Conservation (phyloP, 2,888 invertebrate species). For the Tortricodes alternella region DNA sequence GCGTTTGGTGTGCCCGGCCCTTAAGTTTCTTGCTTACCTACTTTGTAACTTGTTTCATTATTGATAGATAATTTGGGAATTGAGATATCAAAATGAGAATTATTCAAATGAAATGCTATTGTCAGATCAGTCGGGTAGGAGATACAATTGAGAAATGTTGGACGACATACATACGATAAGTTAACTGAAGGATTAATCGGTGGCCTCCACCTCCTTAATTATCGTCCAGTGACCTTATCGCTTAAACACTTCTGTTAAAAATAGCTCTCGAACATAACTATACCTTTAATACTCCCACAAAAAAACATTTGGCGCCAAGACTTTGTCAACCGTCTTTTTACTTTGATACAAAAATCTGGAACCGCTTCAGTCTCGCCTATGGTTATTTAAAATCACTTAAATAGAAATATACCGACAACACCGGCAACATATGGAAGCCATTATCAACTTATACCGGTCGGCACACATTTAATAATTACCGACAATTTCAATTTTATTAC, state of each 20-base stretch:
- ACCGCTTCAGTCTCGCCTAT: conserved; percentile 29
- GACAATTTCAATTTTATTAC: conserved; percentile 19
- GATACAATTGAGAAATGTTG: too few relatives aligned
- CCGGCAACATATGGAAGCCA: conserved; percentile 39
- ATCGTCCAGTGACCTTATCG: conserved; percentile 25
- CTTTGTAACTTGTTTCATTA: too few relatives aligned
- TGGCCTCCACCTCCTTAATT: conserved; percentile 30
- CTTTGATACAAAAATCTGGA: conserved; percentile 28
- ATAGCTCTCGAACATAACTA: not conserved
- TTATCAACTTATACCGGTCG: conserved; percentile 30
- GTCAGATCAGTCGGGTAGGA: too few relatives aligned
- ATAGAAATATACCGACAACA: conserved; percentile 27
- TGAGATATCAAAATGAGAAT: too few relatives aligned
- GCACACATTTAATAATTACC: conserved; percentile 27
- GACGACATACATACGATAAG: too few relatives aligned
- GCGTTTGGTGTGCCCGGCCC: too few relatives aligned
- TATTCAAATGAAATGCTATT: too few relatives aligned
- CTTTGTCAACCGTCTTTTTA: not conserved
- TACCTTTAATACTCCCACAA: not conserved
- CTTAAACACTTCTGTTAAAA: conserved; percentile 11
- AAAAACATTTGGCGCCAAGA: conserved; percentile 5
- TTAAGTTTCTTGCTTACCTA: too few relatives aligned
- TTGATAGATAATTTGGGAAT: too few relatives aligned
- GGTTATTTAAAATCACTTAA: conserved; percentile 31
- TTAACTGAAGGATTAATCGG: conserved; percentile 23